Evolutionary conservation across 2,113 vertebrate species (phyloP), one percentile per base, ranked within the genome.

Genomic region (Clinocottus analis): DNA sequence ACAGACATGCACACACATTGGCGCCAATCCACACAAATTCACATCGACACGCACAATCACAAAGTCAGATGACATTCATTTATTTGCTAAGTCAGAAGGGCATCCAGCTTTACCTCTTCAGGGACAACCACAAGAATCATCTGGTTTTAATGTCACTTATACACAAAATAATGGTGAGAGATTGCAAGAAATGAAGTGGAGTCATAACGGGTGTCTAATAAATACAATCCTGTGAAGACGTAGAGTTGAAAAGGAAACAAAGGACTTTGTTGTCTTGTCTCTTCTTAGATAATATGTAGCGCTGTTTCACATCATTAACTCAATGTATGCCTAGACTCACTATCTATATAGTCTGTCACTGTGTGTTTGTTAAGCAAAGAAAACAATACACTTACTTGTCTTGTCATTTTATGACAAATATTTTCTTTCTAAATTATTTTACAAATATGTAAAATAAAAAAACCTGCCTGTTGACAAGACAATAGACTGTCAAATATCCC

Each of bases 401-500:
- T 80, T 74, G 72, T 90, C 65, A 23, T 11, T 71, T 63, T 39
- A 64, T 60, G 62, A 58, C 23, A 82, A 43, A 68, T 69, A 19
- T 29, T 4, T 45, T 53, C 64, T 76, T 58, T 45, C 31, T 77
- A 61, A 11, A 27, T 25, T 33, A 59, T 6, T 63, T 45, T 23
- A 27, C 16, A 27, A 35, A 76, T 27, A 23, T 41, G 17, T 55
- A 14, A 49, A 62, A n/a, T n/a, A 29, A 35, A 13, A 43, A 5
- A 63, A 61, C 68, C 10, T 9, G 17, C 4, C 12, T 45, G 23
- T 51, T 66, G 82, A 83, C 78, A 62, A 19, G 73, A 67, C 43
- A 72, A 86, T 69, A 41, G 73, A 85, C 74, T 62, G 25, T 67
- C 51, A 83, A 88, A 91, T 85, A 85, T 89, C 70, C 75, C 81